Evolutionary conservation across 92 coral and sea anemone genomes (phyloP), one percentile per base, ranked within the genome.

Genomic region (Hydrozoanthus gracilis): DNA sequence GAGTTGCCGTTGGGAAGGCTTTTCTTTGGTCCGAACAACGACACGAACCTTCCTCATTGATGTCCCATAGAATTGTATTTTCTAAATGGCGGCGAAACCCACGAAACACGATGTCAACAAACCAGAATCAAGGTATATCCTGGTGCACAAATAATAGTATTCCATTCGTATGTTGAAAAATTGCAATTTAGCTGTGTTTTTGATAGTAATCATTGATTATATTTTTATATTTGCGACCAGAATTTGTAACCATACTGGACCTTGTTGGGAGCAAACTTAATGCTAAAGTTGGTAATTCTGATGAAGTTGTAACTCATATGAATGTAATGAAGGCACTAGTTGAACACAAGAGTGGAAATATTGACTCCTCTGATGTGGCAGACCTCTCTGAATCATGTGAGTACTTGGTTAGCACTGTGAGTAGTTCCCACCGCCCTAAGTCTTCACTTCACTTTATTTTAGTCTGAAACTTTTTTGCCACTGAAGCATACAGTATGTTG

Each of bases 301-400:
- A 82, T 62, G 77, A 64, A 3, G 60, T 88, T 66, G 65, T 72
- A 52, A 82, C 55, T 52, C 92, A 88, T 64, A 79, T 91, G 86
- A 84, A 82, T 39, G 71, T 90, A 46, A 55, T 94, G 51, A 86
- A 90, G 8, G 88, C 89, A 11, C 77, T 94, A 55, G 80, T 89
- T 73, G 87, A 90, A 70, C 90, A 86, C 89, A 94, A 86, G 74
- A 88, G 44, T 62, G 95, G 95, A 60, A 45, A 74, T 70, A 85
- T 77, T 56, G 82, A 83, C 44, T 91, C 90, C 51, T 91, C 93
- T 14, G 96, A 91, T 85, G 94, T 93, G 27, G 76, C 92, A 35
- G 73, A 86, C 54, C 71, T 87, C 15, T 51, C 92, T 16, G 88
- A 91, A 70, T 61, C 90, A 35, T 75, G 96, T 93, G 88, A 88